A percentile compares a stretch with the other conserved stretches of the same genome.
Evolutionary conservation across 2,888 invertebrate species (phyloP).

Genomic region (Rosalia funebris): DNA sequence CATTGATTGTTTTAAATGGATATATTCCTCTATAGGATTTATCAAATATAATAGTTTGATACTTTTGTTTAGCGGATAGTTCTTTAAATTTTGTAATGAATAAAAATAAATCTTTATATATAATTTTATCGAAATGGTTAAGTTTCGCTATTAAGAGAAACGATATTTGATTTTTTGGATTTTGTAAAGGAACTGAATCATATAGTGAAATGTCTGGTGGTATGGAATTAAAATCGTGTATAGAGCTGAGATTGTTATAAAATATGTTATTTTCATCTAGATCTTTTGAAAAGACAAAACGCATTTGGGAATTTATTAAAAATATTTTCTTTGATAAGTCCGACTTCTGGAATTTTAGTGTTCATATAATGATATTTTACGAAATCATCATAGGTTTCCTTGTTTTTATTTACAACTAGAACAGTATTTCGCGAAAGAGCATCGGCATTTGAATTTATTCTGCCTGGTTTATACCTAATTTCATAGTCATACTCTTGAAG

Average conservation of each 20-base stretch:
- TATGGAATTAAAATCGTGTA: constrained; percentile 23
- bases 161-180: not conserved
- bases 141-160: constrained; percentile 17
- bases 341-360: constrained; percentile 17
- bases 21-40: not conserved
- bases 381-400: constrained; percentile 24
- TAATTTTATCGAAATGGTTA: constrained; percentile 13
- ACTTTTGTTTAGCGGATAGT: not conserved
- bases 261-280: constrained; percentile 31
- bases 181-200: not conserved
- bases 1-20: not conserved
- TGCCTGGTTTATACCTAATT: constrained; percentile 27
- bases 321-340: constrained; percentile 29
- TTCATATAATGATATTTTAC: constrained; percentile 33
- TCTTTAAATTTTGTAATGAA: not conserved
- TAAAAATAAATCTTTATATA: not conserved
- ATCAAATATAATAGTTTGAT: not conserved
- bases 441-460: constrained; percentile 23
- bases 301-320: constrained; percentile 29
- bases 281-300: constrained; percentile 30
- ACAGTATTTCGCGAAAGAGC: constrained; percentile 14
- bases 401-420: not conserved
- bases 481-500: constrained; percentile 30
- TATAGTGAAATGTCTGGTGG: not conserved
- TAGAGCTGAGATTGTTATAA: constrained; percentile 19